A percentile compares a stretch with the other conserved stretches of the same genome.
These are phyloP conservation scores for Gallinago solitaria DNA, from an alignment of 2,797 vertebrate species.

Conservation along the genomic window DNA sequence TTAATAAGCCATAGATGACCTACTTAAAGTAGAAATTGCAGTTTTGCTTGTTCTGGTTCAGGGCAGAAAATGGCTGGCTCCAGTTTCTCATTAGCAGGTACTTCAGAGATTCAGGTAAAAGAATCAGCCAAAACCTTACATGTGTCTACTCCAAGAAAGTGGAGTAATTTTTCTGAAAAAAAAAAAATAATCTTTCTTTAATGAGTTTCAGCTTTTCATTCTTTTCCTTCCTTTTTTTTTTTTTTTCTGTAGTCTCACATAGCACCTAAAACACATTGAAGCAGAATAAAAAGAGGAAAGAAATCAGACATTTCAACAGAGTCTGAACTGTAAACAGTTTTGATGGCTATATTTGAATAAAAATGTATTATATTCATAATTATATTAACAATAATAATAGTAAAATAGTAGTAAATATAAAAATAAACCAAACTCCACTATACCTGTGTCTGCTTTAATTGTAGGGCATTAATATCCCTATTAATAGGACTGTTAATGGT, in stretches of 20 bases:
- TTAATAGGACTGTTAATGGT: background rate
- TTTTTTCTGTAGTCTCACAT: background rate
- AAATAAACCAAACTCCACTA: background rate
- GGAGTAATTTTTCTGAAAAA: background rate
- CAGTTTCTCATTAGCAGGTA: background rate
- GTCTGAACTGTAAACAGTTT: background rate
- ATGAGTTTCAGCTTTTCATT: background rate
- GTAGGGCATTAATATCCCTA: background rate
- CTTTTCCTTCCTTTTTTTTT: background rate
- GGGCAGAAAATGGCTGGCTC: background rate
- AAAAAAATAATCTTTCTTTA: background rate
- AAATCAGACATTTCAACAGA: background rate
- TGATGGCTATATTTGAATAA: background rate
- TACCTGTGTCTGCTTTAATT: background rate
- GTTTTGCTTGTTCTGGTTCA: background rate
- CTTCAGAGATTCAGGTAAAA: background rate
- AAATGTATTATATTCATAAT: background rate
- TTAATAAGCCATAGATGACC: background rate
- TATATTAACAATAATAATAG: background rate
- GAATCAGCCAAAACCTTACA: background rate
- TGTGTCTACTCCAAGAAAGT: background rate
- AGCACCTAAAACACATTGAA: background rate
- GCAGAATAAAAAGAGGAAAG: background rate
- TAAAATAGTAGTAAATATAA: background rate
- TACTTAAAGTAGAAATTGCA: background rate